Evolutionary conservation across 2,113 vertebrate species (phyloP), one percentile per base, ranked within the genome.

Genomic region (Colius striatus): DNA sequence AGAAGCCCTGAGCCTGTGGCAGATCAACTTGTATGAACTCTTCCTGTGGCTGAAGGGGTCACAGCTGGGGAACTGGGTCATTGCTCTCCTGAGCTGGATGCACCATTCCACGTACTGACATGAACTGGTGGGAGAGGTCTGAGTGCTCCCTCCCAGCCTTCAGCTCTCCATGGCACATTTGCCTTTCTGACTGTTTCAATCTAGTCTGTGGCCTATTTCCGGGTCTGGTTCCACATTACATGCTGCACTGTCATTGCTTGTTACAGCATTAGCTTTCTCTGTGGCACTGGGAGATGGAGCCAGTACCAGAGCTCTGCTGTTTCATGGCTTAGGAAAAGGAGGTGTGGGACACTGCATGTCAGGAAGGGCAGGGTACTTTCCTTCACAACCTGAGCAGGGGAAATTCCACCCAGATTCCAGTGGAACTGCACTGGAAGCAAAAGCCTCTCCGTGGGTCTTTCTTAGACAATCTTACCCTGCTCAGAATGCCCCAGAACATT

Each of bases 21-120:
- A 98, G 86, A 99, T 99, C 92, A 94, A 84, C 63, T 63, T 99
- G 32, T 98, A 98, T 27, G 98, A 99, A 97, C 90, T 99, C 38
- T 86, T 98, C 22, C 96, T 99, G 88, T 98, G 98, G 96, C 75
- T 98, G 84, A 98, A 97, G 87, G 97, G 98, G 34, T 98, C 98
- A 20, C 15, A 54, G 60, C 77, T 99, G 94, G 97, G 97, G 26
- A 93, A 92, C 94, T 98, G 98, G 98, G n/a, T 99, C 85, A 68
- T 71, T 36, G 85, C 92, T 89, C 87, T 99, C 82, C 86, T 99
- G 62, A 93, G 93, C 61, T 84, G 95, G 94, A 92, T 98, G 71
- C 97, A 97, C 58, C 86, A 84, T 91, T 97, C 93, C 76, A 77
- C 7, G 0, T 94, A 97, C 73, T 97, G 95, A 97, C 72, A 57